Percentiles rank a stretch among this genome's conserved stretches.
These are phyloP conservation scores for Phalacrocorax aristotelis DNA, from an alignment of 2,113 vertebrate genomes.

Conservation along the genomic window DNA sequence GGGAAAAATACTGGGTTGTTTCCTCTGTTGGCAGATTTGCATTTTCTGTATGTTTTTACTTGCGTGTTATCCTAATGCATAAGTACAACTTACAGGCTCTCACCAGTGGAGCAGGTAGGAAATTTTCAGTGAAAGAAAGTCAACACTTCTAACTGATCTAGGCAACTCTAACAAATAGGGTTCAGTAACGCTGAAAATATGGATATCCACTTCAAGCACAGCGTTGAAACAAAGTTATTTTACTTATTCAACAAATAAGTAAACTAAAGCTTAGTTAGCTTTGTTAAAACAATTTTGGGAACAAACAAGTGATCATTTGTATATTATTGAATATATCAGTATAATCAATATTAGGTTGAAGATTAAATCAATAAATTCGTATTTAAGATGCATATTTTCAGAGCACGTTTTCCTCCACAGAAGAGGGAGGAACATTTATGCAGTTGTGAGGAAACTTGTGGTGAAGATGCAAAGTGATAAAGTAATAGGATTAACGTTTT, in stretches of 20 bases:
- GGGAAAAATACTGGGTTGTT: not conserved
- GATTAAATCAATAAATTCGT: not conserved
- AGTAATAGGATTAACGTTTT: not conserved
- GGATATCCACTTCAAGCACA: not conserved
- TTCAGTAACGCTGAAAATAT: not conserved
- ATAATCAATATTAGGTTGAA: not conserved
- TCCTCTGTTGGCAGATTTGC: not conserved
- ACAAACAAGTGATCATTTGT: fast-evolving
- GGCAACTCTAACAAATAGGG: not conserved
- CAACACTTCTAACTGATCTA: not conserved
- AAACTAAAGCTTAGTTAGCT: not conserved
- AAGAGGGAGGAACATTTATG: not conserved
- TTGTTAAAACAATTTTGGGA: not conserved
- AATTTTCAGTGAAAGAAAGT: not conserved
- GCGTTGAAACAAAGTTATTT: not conserved
- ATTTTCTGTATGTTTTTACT: not conserved
- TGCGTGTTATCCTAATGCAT: not conserved
- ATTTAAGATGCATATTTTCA: not conserved
- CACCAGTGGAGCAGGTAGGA: not conserved
- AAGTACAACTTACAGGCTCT: not conserved
- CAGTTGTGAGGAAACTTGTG: fast-evolving
- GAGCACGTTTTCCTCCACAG: not conserved
- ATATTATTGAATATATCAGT: not conserved
- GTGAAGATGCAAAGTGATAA: not conserved
- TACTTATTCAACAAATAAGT: not conserved